Conservation (phyloP, 2,113 vertebrate species). For the Sterna hirundo region DNA sequence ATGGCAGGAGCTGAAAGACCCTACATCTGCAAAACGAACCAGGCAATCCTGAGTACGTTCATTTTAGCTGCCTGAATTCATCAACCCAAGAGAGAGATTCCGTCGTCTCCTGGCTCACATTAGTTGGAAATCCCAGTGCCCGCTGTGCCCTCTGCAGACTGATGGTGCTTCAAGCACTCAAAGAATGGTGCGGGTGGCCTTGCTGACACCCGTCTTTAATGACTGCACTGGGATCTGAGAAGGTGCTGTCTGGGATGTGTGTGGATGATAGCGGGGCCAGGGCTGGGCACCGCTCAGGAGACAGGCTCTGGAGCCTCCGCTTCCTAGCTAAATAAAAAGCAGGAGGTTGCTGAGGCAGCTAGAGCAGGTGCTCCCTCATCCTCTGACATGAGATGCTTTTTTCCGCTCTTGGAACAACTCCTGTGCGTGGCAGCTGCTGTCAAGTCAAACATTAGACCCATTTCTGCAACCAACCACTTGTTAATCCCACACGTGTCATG, state of each 20-base stretch:
- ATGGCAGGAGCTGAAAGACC: background rate
- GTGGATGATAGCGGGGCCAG: background rate
- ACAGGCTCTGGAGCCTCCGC: background rate
- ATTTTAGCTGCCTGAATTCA: background rate
- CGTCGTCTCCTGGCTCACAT: rapidly evolving
- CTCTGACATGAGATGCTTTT: background rate
- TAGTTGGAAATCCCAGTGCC: background rate
- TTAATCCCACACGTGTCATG: background rate
- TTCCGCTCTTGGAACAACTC: background rate
- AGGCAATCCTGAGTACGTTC: background rate
- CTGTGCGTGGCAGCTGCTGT: background rate
- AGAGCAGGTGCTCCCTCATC: background rate
- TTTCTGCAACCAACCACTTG: background rate
- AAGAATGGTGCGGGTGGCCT: background rate
- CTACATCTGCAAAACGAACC: background rate
- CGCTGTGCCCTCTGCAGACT: no score
- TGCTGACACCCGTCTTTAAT: background rate
- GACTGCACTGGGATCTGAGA: background rate
- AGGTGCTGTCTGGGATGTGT: background rate
- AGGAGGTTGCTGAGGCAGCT: background rate
- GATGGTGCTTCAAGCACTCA: background rate
- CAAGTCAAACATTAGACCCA: background rate
- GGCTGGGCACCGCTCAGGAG: background rate
- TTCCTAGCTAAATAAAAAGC: background rate
- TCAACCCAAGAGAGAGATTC: background rate